These are phyloP conservation scores for Cryptocephalus moraei DNA, from an alignment of 2,888 invertebrate species.

Conservation along the genomic window DNA sequence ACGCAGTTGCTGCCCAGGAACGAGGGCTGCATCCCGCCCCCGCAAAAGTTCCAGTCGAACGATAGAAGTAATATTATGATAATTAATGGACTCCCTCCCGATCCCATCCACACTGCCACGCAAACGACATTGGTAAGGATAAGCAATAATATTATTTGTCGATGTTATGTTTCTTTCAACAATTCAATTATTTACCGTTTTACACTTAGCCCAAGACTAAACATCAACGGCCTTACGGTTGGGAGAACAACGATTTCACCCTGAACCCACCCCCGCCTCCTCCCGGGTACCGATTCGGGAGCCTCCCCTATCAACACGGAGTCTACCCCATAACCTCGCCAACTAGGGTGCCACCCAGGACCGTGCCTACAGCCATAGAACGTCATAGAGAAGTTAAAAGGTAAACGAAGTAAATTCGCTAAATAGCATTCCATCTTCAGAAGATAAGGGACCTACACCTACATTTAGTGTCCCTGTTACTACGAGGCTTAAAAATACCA, in stretches of 20 bases:
- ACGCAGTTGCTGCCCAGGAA: conserved; percentile 27
- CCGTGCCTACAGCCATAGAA: conserved; percentile 61
- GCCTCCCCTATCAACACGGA: conserved; percentile 51
- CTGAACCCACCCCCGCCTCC: conserved; percentile 47
- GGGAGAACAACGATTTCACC: conserved; percentile 46
- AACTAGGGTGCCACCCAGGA: conserved; percentile 49
- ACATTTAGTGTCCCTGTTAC: too few species aligned
- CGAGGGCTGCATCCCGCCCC: conserved; percentile 32
- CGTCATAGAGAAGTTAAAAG: conserved; percentile 72
- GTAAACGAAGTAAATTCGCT: conserved; percentile 2
- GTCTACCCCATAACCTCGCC: conserved; percentile 46
- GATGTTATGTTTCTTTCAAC: too few species aligned
- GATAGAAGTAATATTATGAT: conserved; percentile 24
- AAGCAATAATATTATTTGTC: neutral
- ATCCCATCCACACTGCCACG: conserved; percentile 54
- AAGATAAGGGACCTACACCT: too few species aligned
- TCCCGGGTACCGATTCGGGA: conserved; percentile 55
- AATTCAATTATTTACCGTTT: neutral
- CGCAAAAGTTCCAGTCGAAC: conserved; percentile 37
- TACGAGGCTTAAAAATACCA: too few species aligned
- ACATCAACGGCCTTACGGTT: conserved; percentile 64
- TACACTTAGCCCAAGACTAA: conserved; percentile 57
- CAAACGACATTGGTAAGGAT: conserved; percentile 70
- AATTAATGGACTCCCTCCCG: conserved; percentile 27
- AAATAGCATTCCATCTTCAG: neutral